Conservation (phyloP, 2,797 vertebrate species). For the Cynodonichthys magdalenae region DNA sequence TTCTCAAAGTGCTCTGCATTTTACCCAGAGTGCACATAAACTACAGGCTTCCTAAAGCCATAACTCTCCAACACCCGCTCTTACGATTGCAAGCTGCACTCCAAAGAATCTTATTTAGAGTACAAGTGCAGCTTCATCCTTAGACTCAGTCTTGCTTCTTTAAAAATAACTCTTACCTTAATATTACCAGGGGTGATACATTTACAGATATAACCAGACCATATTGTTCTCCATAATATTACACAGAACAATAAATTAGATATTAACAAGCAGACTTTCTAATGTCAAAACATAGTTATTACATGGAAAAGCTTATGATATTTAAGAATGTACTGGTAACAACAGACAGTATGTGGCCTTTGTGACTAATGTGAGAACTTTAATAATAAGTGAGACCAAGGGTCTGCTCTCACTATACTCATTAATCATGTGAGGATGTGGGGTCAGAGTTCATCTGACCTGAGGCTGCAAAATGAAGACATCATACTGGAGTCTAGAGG, state of each 20-base stretch:
- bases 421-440: constrained; percentile 53
- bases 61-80: constrained; percentile 74
- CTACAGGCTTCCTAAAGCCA: constrained; percentile 71
- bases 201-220: background rate
- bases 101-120: constrained; percentile 56
- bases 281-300: background rate
- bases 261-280: constrained; percentile 2
- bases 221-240: constrained; percentile 3
- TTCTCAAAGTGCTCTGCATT: constrained; percentile 80
- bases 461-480: constrained; percentile 65
- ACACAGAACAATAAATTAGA: background rate
- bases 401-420: constrained; percentile 62
- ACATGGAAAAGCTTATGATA: background rate
- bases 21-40: constrained; percentile 82
- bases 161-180: constrained; percentile 13
- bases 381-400: constrained; percentile 59
- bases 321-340: constrained; percentile 45
- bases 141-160: constrained; percentile 23
- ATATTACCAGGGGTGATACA: constrained; percentile 15
- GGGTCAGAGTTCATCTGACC: constrained; percentile 73
- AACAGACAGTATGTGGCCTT: constrained; percentile 27
- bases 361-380: constrained; percentile 46
- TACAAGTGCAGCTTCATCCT: constrained; percentile 48
- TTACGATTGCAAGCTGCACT: constrained; percentile 67
- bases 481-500: constrained; percentile 68